Evolutionary conservation across 2,888 invertebrate species (phyloP).

Genomic region (Rhorus exstirpatorius): DNA sequence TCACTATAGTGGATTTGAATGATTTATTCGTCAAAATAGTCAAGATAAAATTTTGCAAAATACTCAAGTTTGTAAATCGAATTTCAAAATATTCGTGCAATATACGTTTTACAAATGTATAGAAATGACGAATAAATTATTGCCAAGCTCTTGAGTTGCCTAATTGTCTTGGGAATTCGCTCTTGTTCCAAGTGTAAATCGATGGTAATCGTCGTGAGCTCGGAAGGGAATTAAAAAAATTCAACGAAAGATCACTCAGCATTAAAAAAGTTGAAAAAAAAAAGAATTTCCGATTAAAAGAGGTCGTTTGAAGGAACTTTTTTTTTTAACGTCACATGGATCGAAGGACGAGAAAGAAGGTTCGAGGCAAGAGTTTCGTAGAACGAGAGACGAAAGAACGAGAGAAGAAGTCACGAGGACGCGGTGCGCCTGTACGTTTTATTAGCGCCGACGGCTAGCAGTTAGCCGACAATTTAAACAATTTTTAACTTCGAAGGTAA

Average conservation of each 20-base stretch:
- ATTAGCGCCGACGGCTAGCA: conserved; percentile 83
- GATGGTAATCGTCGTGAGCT: neutral
- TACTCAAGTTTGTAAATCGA: no score
- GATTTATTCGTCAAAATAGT: no score
- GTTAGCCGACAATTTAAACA: conserved; percentile 85
- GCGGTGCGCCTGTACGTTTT: conserved; percentile 82
- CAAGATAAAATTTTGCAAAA: no score
- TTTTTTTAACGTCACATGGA: conserved; percentile 40
- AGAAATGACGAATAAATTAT: no score
- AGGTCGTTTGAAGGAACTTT: conserved; percentile 23
- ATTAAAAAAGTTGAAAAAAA: conserved; percentile 18
- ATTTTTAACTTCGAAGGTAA: conserved; percentile 84
- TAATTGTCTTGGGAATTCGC: no score
- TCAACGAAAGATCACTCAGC: conserved; percentile 18
- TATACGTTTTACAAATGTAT: no score
- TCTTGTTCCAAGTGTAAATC: no score
- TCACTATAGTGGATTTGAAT: no score
- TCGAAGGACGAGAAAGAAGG: conserved; percentile 18
- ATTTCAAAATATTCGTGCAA: no score
- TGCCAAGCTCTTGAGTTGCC: no score
- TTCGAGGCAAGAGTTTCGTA: conserved; percentile 58
- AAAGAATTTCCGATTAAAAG: conserved; percentile 21
- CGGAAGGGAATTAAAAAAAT: conserved; percentile 5
- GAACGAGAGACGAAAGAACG: conserved; percentile 18
- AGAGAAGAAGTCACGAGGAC: conserved; percentile 45